Percentiles rank a stretch among this genome's conserved stretches.
phyloP scores from a whole-genome alignment of 2,797 vertebrate species.

The Eulemur coronatus region DNA sequence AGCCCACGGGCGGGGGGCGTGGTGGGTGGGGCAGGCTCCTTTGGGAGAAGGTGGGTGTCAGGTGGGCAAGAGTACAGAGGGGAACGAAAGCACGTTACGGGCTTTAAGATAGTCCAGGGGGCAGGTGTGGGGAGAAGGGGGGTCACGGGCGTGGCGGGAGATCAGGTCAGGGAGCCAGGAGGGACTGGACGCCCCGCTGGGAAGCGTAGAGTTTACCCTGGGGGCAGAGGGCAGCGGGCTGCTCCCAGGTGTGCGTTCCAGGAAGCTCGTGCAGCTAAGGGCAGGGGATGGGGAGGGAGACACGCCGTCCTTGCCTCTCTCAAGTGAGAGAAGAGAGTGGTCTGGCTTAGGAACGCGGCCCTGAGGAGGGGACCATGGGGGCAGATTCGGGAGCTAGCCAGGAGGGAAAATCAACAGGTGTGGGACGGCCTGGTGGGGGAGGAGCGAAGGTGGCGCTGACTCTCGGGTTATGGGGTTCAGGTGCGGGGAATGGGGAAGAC shows the following conservation, averaged over 20 bases:
- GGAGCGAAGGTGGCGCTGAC: fast-evolving
- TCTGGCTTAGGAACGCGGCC: background rate
- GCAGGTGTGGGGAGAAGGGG: background rate
- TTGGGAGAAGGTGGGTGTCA: background rate
- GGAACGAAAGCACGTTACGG: fast-evolving
- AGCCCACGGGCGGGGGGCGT: fast-evolving
- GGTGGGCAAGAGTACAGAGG: background rate
- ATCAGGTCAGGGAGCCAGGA: fast-evolving
- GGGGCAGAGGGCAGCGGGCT: no score
- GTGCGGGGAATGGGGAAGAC: fast-evolving
- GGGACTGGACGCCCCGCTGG: background rate
- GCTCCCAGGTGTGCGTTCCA: fast-evolving
- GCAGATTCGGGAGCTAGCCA: background rate
- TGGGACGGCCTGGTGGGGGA: fast-evolving
- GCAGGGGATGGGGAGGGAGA: background rate
- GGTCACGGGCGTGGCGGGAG: no score
- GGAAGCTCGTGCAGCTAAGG: fast-evolving
- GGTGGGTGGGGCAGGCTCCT: background rate
- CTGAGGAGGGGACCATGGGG: fast-evolving
- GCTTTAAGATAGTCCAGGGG: no score
- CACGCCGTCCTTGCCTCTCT: fast-evolving
- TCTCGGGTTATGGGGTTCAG: background rate
- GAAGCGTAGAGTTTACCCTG: background rate
- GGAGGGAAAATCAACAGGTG: background rate
- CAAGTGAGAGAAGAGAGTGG: background rate